Percentiles rank a stretch among this genome's conserved stretches.
phyloP scores from a whole-genome alignment of 2,797 vertebrate species.

The Mico argentatus region DNA sequence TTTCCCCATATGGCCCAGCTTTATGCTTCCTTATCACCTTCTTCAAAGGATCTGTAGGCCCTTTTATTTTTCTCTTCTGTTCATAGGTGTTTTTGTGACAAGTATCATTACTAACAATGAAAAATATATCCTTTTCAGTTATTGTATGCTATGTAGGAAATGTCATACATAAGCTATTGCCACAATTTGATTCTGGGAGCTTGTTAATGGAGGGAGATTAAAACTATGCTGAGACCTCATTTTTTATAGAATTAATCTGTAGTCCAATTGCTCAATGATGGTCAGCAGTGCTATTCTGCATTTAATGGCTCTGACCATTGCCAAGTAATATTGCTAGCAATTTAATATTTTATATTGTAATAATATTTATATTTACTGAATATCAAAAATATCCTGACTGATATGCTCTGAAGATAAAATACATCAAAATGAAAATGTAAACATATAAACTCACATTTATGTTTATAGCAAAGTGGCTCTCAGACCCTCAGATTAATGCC shows the following conservation, averaged over 20 bases:
- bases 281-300: neutral
- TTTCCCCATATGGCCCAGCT: neutral
- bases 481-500: neutral
- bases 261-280: neutral
- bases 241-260: neutral
- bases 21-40: neutral
- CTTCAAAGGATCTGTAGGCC: neutral
- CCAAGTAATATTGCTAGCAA: neutral
- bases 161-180: neutral
- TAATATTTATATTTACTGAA: constrained; percentile 14
- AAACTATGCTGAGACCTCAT: neutral
- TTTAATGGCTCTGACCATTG: neutral
- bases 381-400: neutral
- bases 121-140: neutral
- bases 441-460: neutral
- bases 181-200: neutral
- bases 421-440: neutral
- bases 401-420: neutral
- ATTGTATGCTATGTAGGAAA: neutral
- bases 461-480: neutral
- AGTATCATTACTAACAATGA: neutral
- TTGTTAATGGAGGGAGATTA: neutral
- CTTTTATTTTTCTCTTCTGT: neutral
- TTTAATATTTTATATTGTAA: neutral
- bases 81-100: neutral